Conservation (phyloP, 2,797 vertebrate species). For the Acrocephalus scirpaceus region DNA sequence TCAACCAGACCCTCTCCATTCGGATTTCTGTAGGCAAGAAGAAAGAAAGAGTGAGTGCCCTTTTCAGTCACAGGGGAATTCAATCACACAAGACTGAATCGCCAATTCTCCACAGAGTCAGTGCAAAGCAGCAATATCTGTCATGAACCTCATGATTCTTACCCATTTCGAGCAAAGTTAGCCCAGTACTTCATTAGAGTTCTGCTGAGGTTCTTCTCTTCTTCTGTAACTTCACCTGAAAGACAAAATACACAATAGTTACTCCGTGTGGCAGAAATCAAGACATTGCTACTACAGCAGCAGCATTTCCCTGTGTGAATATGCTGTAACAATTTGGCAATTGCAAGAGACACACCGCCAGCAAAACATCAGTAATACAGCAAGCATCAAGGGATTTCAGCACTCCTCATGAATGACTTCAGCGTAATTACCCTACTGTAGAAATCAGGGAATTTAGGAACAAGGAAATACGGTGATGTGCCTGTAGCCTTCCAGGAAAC, state of each 20-base stretch:
- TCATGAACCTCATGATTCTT: constrained; percentile 27
- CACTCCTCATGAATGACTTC: background rate
- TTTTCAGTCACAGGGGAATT: background rate
- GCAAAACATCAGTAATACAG: background rate
- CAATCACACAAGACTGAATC: background rate
- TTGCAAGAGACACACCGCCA: background rate
- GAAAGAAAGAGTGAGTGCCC: background rate
- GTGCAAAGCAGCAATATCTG: background rate
- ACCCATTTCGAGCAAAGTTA: constrained; percentile 85
- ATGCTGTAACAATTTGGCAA: background rate
- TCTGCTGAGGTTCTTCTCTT: constrained; percentile 82
- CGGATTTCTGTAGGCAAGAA: constrained; percentile 78
- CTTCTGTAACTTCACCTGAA: constrained; percentile 65
- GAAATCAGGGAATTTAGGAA: background rate
- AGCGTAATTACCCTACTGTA: background rate
- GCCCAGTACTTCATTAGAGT: constrained; percentile 89
- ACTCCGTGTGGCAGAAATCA: background rate
- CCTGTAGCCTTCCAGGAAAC: background rate
- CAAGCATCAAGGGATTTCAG: background rate
- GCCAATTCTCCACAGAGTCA: background rate
- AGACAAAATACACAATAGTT: background rate
- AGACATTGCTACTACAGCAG: background rate
- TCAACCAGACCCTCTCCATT: constrained; percentile 73
- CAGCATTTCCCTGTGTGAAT: background rate
- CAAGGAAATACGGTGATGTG: background rate